Base-by-base conservation (phyloP, 1,140 invertebrate genomes). In the Melanaphis sacchari region DNA sequence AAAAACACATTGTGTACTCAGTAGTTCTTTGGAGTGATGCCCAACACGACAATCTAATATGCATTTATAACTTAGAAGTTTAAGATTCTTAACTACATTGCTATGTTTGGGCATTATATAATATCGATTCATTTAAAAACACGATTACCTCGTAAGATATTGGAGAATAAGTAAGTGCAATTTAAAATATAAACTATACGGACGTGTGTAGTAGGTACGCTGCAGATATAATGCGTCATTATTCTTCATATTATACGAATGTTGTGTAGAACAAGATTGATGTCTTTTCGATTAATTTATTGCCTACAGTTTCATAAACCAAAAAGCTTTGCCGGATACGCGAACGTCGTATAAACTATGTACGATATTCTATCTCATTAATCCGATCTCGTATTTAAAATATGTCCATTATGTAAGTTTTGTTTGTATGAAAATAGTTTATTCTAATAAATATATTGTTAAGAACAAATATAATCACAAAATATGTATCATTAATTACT, bases 11-110 rank as follows among this genome's bases (percentile, higher is more conserved):
- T 52, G 46, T 88, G 11, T 24, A 22, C 15, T 49, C 21, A n/a
- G 41, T 31, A 41, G 84, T 87, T 31, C 36, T 89, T 89, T 89
- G 87, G 87, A n/a, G n/a, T 89, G 18, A n/a, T 89, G 87, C 87
- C 87, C 43, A n/a, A 36, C 26, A n/a, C 38, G 22, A 36, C 85
- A 9, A 52, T 89, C 22, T 52, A 89, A 89, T 89, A 89, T 49
- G 87, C 22, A 52, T 52, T 89, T 52, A 22, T 22, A 49, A 36
- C 21, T 89, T 1, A n/a, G 31, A 49, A 89, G 46, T 36, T 52
- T 49, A 87, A 87, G 84, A 87, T 87, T 18, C 7, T 22, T 52
- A 89, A 52, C 87, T 52, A 89, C 38, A 36, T 52, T 22, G 21
- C 38, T 43, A 11, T 43, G 11, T 82, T 40, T 24, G 38, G 81